Base-by-base conservation (phyloP, 1,140 invertebrate species). In the Hydropsyche tenuis region DNA sequence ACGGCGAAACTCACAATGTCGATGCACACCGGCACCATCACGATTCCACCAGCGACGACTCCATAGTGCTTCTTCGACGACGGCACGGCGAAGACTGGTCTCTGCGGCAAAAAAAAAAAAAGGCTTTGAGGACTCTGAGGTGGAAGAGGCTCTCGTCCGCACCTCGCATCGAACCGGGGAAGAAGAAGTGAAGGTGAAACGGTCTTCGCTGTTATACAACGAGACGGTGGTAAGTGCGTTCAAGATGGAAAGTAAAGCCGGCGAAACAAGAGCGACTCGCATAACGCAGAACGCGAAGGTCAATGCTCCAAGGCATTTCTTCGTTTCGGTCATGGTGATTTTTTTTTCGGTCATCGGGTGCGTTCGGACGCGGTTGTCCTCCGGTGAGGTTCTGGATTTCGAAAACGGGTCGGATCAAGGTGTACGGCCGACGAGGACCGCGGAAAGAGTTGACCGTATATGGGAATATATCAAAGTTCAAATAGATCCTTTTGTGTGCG, bases 181-280 rank as follows among this genome's bases (percentile, higher is more conserved):
- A 43, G 16, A 48, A 60, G 56, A 60, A 60, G 43, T 73, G 72
- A 73, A 73, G 72, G 72, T 68, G 64, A 68, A 56, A 66, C 72
- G 25, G 45, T 73, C 72, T 69, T 23, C 64, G 25, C 60, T 30
- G 46, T 73, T 73, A 73, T 68, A 73, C 72, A 73, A 73, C 46
- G 42, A 63, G 69, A 53, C 48, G 42, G 45, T 22, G 23, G 56
- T 60, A 60, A 60, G 56, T 60, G 56, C 45, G 68, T 56, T 48
- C 63, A 68, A 45, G 68, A 70, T 70, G 68, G 68, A 70, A 70
- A 70, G 68, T 70, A 46, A 70, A 46, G 48, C 22, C 27, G 48
- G 51, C 30, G 46, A 51, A 60, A 56, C 68, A 14, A 68, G 56
- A 60, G 22, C 42, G 43, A 23, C 4, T 70, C 56, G 18, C 25